A percentile compares a stretch with the other conserved stretches of the same genome.
These are phyloP conservation scores for Pollachius pollachius DNA, from an alignment of 2,113 vertebrate genomes.

Conservation along the genomic window DNA sequence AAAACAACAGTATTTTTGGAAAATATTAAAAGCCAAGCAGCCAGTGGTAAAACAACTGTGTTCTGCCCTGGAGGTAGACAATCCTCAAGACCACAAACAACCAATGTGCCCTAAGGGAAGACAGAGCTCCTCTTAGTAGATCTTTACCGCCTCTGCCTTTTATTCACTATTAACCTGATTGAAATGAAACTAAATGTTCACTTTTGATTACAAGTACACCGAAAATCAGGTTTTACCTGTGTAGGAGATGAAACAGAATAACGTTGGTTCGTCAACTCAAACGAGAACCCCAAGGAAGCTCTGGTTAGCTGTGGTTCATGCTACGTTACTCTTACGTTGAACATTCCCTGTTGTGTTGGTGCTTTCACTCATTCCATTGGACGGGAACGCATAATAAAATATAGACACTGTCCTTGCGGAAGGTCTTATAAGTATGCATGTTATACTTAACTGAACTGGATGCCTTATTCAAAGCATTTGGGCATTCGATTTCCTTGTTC, in stretches of 20 bases:
- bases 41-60: constrained; percentile 14
- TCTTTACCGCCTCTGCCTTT: background rate
- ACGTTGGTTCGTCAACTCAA: background rate
- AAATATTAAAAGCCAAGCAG: constrained; percentile 19
- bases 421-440: too few relatives aligned
- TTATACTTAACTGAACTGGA: too few relatives aligned
- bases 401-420: too few relatives aligned
- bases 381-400: too few relatives aligned
- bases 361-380: too few relatives aligned
- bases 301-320: too few relatives aligned
- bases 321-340: too few relatives aligned
- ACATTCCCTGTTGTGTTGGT: too few relatives aligned
- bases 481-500: too few relatives aligned
- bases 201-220: too few relatives aligned
- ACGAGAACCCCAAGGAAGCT: too few relatives aligned
- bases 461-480: too few relatives aligned
- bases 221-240: background rate
- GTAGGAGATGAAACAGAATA: background rate
- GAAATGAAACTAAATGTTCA: background rate
- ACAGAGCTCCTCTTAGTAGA: background rate
- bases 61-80: constrained; percentile 32
- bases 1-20: constrained; percentile 28
- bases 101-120: background rate
- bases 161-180: background rate
- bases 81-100: background rate